phyloP scores from a whole-genome alignment of 1,140 invertebrate genomes.

The Anoplophora glabripennis region DNA sequence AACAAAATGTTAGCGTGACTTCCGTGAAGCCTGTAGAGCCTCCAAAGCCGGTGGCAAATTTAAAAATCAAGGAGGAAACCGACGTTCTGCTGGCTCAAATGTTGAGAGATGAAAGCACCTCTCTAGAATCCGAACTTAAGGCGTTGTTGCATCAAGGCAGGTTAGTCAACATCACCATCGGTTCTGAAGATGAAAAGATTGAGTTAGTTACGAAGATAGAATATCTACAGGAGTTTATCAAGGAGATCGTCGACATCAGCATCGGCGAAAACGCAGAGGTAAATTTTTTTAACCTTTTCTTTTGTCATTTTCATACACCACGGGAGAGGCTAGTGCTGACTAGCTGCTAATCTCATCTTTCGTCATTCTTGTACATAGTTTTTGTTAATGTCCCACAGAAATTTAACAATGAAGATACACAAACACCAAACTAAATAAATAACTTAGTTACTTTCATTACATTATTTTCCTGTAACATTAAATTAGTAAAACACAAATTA shows the following conservation, averaged over 20 bases:
- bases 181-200: slow-evolving; percentile 54
- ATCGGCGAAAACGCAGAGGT: slow-evolving; percentile 50
- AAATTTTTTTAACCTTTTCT: slow-evolving; percentile 29
- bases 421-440: no score
- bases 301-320: no score
- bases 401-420: no score
- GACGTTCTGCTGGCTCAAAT: slow-evolving; percentile 43
- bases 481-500: no score
- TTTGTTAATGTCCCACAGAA: no score
- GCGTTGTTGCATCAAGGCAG: slow-evolving; percentile 54
- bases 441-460: no score
- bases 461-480: no score
- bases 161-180: slow-evolving; percentile 53
- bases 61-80: slow-evolving; percentile 25
- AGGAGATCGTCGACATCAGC: slow-evolving; percentile 56
- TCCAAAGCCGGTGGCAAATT: slow-evolving; percentile 3
- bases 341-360: no score
- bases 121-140: slow-evolving; percentile 62
- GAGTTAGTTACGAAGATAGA: slow-evolving; percentile 50
- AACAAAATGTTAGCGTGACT: neutral
- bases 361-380: no score
- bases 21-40: neutral
- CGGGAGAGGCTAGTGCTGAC: no score
- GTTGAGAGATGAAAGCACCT: slow-evolving; percentile 57
- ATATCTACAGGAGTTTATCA: slow-evolving; percentile 50